A percentile compares a stretch with the other conserved stretches of the same genome.
phyloP scores from a whole-genome alignment of 1,140 invertebrate species.

The Drosophila carrolli region DNA sequence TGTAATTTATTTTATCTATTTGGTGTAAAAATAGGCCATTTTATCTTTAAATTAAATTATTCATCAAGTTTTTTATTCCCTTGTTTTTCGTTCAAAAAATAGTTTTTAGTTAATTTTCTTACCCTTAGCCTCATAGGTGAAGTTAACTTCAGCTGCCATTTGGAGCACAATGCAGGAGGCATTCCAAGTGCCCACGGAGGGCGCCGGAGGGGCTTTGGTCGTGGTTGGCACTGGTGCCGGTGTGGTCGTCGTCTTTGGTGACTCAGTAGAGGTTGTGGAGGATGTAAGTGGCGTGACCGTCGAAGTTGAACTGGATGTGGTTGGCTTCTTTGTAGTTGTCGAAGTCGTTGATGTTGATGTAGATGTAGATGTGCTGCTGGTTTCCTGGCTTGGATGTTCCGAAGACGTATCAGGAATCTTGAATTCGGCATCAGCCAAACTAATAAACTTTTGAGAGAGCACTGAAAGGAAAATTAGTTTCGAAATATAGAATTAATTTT shows the following conservation, averaged over 20 bases:
- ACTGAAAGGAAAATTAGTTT: slow-evolving; percentile 25
- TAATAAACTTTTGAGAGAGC: slow-evolving; percentile 43
- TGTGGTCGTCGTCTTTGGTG: slow-evolving; percentile 60
- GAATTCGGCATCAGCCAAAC: slow-evolving; percentile 39
- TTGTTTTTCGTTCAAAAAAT: no score
- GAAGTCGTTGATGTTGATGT: slow-evolving; percentile 45
- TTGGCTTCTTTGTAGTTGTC: slow-evolving; percentile 39
- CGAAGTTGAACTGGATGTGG: slow-evolving; percentile 23
- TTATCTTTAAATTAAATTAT: no score
- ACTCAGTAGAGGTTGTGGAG: slow-evolving; percentile 27
- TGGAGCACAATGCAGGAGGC: slow-evolving; percentile 87
- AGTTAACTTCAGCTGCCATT: slow-evolving; percentile 88
- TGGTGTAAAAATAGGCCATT: no score
- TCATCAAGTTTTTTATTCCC: no score
- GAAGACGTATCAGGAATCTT: neutral
- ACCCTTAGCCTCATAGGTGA: slow-evolving; percentile 86
- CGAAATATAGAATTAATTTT: neutral
- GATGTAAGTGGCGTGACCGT: slow-evolving; percentile 36
- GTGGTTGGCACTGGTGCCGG: slow-evolving; percentile 57
- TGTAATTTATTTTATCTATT: no score
- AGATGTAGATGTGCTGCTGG: slow-evolving; percentile 18
- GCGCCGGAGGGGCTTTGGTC: slow-evolving; percentile 77
- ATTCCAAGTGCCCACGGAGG: slow-evolving; percentile 86
- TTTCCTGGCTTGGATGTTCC: slow-evolving; percentile 7
- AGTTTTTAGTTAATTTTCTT: slow-evolving; percentile 19